Conservation (phyloP, 2,888 invertebrate genomes). For the Leptinotarsa haldemani region DNA sequence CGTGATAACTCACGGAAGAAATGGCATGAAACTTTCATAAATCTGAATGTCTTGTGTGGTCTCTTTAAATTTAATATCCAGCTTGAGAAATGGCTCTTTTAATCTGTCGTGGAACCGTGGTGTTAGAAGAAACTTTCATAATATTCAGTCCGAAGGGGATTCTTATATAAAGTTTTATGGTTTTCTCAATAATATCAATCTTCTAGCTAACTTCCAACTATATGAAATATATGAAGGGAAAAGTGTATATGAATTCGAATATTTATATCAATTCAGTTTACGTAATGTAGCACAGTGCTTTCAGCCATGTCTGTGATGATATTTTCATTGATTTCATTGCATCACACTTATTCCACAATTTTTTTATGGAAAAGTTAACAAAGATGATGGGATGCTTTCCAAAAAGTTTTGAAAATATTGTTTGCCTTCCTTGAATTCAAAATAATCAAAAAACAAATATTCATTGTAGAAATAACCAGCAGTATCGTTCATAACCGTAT, state of each 20-base stretch:
- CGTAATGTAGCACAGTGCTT: neutral
- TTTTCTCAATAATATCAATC: conserved; percentile 35
- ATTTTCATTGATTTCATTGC: too few species aligned
- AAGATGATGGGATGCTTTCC: too few species aligned
- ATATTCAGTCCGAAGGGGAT: conserved; percentile 38
- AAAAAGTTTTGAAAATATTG: too few species aligned
- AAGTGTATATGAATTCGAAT: neutral
- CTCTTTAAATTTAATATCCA: conserved; percentile 51
- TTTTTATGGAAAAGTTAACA: too few species aligned
- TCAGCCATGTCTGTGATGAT: too few species aligned
- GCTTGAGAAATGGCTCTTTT: conserved; percentile 52
- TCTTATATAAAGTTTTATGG: conserved; percentile 45
- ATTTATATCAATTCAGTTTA: conserved; percentile 15
- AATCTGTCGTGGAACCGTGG: conserved; percentile 46
- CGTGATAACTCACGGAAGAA: conserved; percentile 41
- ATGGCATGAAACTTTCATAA: conserved; percentile 43
- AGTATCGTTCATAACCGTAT: too few species aligned
- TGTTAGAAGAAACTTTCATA: conserved; percentile 39
- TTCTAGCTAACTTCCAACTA: conserved; percentile 22
- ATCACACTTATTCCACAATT: too few species aligned
- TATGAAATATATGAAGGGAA: neutral
- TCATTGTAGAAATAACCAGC: too few species aligned
- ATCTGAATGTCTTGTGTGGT: conserved; percentile 43
- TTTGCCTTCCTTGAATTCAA: too few species aligned
- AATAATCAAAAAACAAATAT: too few species aligned